These are phyloP conservation scores for Syrmaticus mikado DNA, from an alignment of 2,113 vertebrate genomes.

Conservation along the genomic window DNA sequence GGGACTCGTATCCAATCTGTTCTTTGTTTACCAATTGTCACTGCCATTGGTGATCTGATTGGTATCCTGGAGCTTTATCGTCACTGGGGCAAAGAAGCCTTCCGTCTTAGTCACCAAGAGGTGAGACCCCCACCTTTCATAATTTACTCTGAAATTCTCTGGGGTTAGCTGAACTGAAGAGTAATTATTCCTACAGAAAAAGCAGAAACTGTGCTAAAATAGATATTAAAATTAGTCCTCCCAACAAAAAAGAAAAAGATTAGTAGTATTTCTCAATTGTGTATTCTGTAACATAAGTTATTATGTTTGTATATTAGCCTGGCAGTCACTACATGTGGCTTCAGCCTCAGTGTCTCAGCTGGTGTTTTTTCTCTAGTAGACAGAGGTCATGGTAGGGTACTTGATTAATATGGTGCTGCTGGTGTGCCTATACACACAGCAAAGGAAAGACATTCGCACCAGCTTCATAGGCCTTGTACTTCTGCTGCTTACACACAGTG, in stretches of 20 bases:
- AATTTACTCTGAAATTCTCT: background rate
- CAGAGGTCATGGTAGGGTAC: background rate
- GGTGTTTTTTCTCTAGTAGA: background rate
- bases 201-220: background rate
- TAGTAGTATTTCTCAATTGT: background rate
- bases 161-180: background rate
- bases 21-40: constrained; percentile 96
- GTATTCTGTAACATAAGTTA: background rate
- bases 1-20: constrained; percentile 94
- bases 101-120: constrained; percentile 95
- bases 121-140: constrained; percentile 65
- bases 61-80: constrained; percentile 96
- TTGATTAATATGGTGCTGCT: background rate
- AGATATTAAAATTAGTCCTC: background rate
- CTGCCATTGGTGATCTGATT: constrained; percentile 94
- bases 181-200: background rate
- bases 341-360: background rate
- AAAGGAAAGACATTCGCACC: background rate
- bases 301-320: background rate
- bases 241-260: background rate
- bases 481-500: background rate
- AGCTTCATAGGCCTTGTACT: background rate
- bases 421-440: background rate
- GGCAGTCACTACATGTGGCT: accelerated
- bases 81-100: constrained; percentile 92